Percentiles rank a stretch among this genome's conserved stretches.
These are phyloP conservation scores for Morpho achilles DNA, from an alignment of 2,888 invertebrate genomes.

Conservation along the genomic window DNA sequence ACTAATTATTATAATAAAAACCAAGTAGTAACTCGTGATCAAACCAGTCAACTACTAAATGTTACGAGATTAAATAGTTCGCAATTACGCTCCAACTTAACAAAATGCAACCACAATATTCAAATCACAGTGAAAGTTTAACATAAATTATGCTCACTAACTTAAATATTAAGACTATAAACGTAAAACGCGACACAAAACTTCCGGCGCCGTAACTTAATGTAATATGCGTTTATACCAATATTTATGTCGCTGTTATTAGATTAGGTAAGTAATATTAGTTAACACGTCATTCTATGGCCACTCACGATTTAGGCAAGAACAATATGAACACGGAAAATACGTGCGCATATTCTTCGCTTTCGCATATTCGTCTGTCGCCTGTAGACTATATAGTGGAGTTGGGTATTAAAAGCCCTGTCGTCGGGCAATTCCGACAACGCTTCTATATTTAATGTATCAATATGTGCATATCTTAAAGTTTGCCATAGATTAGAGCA, in stretches of 20 bases:
- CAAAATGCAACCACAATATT: conserved; percentile 68
- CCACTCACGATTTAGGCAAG: conserved; percentile 3
- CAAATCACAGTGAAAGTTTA: conserved; percentile 74
- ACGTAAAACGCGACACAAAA: conserved; percentile 24
- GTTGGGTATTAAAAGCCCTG: no score
- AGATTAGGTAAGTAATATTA: conserved; percentile 20
- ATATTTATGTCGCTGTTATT: conserved; percentile 44
- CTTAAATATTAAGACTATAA: conserved; percentile 66
- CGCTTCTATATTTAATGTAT: not conserved
- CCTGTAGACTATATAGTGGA: no score
- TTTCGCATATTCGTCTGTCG: no score
- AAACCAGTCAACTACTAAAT: conserved; percentile 27
- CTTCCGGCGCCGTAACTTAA: conserved; percentile 19
- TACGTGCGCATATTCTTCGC: no score
- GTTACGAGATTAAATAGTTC: conserved; percentile 24
- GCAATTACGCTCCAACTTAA: conserved; percentile 50
- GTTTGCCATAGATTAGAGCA: not conserved
- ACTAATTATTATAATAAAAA: conserved; percentile 29
- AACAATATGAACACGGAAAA: no score
- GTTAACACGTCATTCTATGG: conserved; percentile 10
- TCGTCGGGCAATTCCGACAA: no score
- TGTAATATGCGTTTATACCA: conserved; percentile 32
- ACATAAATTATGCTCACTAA: conserved; percentile 68
- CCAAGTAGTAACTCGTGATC: conserved; percentile 24
- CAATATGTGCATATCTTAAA: not conserved